Conservation (phyloP, 2,113 vertebrate species). For the Melanocharis versteri region DNA sequence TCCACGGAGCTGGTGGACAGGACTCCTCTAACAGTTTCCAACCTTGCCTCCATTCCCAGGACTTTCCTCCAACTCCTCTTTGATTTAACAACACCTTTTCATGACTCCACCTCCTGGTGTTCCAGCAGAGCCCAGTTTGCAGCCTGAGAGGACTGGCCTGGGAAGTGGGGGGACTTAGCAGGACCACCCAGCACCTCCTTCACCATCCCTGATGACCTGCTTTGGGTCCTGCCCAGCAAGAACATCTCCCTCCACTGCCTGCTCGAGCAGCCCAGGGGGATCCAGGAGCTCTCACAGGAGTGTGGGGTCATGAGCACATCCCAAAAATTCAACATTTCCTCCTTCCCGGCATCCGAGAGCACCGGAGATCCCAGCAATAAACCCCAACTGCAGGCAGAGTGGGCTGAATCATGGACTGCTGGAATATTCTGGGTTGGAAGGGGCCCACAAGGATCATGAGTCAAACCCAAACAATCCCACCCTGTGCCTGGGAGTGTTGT, state of each 20-base stretch:
- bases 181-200: background rate
- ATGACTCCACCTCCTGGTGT: background rate
- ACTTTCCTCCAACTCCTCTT: background rate
- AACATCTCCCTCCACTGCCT: background rate
- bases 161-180: background rate
- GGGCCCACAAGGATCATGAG: too few species aligned
- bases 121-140: background rate
- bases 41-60: background rate
- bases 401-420: background rate
- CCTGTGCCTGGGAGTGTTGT: fast-evolving
- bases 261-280: background rate
- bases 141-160: background rate
- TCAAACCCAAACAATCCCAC: background rate
- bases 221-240: background rate
- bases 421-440: background rate
- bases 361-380: background rate
- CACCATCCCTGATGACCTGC: background rate
- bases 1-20: fast-evolving
- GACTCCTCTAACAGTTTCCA: background rate
- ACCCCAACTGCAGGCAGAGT: fast-evolving
- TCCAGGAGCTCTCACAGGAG: background rate
- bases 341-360: background rate
- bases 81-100: background rate
- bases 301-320: background rate
- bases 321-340: background rate